phyloP scores from a whole-genome alignment of 1,140 invertebrate species.

The Spodoptera frugiperda region DNA sequence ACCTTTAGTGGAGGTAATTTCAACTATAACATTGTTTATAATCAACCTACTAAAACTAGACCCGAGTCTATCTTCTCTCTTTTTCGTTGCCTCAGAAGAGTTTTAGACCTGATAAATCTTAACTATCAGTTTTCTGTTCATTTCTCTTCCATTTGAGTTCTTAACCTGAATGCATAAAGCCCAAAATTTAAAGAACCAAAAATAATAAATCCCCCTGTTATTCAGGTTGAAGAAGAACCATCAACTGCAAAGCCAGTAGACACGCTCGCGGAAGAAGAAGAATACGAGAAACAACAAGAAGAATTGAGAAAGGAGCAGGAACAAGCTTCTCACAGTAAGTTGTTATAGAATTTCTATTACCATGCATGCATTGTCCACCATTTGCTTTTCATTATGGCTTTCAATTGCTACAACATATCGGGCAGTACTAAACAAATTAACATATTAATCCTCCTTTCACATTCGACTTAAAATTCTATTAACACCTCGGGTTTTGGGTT shows the following conservation, averaged over 20 bases:
- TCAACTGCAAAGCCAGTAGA: constrained; percentile 73
- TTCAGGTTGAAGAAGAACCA: constrained; percentile 78
- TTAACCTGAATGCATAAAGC: no score
- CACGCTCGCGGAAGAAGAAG: constrained; percentile 79
- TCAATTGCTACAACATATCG: background rate
- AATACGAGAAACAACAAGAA: constrained; percentile 77
- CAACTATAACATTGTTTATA: no score
- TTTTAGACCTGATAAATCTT: no score
- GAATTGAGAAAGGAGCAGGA: constrained; percentile 70
- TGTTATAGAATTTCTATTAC: background rate
- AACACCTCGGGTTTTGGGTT: background rate
- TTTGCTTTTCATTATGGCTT: constrained; percentile 3
- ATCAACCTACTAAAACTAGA: no score
- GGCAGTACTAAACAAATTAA: background rate
- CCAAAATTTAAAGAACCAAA: no score
- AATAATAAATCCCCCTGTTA: background rate
- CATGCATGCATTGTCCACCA: background rate
- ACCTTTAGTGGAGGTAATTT: constrained; percentile 72
- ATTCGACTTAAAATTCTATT: background rate
- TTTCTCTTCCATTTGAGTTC: no score
- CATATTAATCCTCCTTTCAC: background rate
- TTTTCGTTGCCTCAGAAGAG: no score
- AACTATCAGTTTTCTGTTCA: no score
- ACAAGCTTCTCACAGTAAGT: constrained; percentile 77
- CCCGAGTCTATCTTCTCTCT: no score